These are phyloP conservation scores for Zoanthus sansibaricus DNA, from an alignment of 92 coral and sea anemone genomes.

Conservation along the genomic window DNA sequence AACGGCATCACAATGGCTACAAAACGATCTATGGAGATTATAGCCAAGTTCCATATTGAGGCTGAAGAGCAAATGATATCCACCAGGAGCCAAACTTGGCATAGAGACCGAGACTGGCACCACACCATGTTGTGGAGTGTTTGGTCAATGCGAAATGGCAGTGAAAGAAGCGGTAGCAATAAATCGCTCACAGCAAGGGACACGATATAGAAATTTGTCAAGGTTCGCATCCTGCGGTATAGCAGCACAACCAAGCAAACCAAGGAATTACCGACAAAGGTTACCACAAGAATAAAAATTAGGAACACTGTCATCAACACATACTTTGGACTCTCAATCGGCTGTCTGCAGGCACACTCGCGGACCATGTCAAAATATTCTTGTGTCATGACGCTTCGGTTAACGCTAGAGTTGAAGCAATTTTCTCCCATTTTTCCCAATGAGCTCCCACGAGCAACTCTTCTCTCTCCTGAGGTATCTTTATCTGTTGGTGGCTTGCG, in stretches of 20 bases:
- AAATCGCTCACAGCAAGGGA: conserved; percentile 93
- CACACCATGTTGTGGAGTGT: conserved; percentile 76
- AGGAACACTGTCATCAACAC: conserved; percentile 72
- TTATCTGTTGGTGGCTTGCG: background rate
- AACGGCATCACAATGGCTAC: conserved; percentile 90
- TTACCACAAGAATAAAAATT: conserved; percentile 70
- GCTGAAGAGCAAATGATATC: conserved; percentile 85
- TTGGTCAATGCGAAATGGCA: conserved; percentile 85
- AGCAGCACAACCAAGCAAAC: conserved; percentile 81
- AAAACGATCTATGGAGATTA: conserved; percentile 90
- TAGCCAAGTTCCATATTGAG: conserved; percentile 90
- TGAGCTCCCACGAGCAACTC: background rate
- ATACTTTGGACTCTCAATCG: conserved; percentile 45
- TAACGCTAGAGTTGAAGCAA: conserved; percentile 1
- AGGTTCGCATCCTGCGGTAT: conserved; percentile 81
- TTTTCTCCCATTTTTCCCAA: conserved; percentile 9
- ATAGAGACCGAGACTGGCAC: conserved; percentile 68
- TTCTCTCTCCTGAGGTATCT: background rate
- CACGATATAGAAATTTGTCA: conserved; percentile 90
- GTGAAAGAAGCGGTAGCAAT: conserved; percentile 67
- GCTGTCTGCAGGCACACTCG: conserved; percentile 10
- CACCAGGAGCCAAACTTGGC: conserved; percentile 74
- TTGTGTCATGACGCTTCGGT: conserved; percentile 11
- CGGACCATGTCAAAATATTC: background rate
- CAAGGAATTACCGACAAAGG: conserved; percentile 83